These are phyloP conservation scores for Hydractinia symbiolongicarpus DNA, from an alignment of 30 jellyfish, hydroid and myxozoan species.

Conservation along the genomic window DNA sequence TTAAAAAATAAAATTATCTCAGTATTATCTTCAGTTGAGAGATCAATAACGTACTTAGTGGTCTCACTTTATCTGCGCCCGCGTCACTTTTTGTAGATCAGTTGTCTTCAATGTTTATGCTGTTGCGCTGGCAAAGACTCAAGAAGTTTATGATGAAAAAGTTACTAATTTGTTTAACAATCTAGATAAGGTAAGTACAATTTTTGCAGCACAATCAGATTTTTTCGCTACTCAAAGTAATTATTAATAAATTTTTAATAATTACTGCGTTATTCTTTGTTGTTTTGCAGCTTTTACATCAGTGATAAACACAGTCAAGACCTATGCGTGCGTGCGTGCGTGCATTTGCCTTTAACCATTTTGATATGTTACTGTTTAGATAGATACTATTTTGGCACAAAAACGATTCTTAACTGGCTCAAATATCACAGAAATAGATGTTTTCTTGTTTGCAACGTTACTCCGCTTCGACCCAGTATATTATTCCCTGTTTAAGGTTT, in stretches of 20 bases:
- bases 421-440: conserved; percentile 63
- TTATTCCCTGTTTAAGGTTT: conserved; percentile 54
- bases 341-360: no score
- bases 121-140: conserved; percentile 39
- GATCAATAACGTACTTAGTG: no score
- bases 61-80: no score
- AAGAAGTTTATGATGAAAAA: conserved; percentile 38
- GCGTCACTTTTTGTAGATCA: background rate
- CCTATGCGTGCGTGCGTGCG: no score
- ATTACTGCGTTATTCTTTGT: background rate
- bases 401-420: conserved; percentile 60
- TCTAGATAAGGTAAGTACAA: conserved; percentile 32
- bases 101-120: conserved; percentile 29
- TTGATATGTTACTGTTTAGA: conserved; percentile 27
- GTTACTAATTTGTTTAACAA: conserved; percentile 23
- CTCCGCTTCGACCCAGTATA: conserved; percentile 62
- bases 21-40: background rate
- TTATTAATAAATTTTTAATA: no score
- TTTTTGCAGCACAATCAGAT: background rate
- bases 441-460: conserved; percentile 51
- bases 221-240: no score
- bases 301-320: no score
- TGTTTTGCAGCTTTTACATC: background rate
- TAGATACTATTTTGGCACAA: conserved; percentile 45
- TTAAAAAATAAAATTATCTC: background rate